phyloP scores from a whole-genome alignment of 2,113 vertebrate species.

The Siniperca chuatsi region DNA sequence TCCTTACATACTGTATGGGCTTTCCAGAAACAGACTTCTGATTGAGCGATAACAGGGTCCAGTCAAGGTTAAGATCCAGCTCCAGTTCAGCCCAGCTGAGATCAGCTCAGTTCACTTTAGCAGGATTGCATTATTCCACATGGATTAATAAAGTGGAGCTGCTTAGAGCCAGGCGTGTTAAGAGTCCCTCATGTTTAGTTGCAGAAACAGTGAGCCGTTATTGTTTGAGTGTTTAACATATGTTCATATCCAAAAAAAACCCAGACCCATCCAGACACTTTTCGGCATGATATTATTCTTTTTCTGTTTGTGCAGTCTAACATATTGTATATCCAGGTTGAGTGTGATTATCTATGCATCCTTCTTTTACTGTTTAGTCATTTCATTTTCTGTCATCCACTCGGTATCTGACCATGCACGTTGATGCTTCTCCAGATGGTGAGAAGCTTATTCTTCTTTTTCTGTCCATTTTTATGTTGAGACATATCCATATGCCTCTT shows the following conservation, averaged over 20 bases:
- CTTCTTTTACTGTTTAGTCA: constrained; percentile 5
- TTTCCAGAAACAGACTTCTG: constrained; percentile 24
- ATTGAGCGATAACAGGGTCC: constrained; percentile 14
- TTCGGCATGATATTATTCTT: not conserved
- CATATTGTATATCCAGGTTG: constrained; percentile 32
- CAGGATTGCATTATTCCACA: constrained; percentile 31
- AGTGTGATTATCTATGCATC: constrained; percentile 41
- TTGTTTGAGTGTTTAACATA: not conserved
- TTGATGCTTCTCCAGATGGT: constrained; percentile 10
- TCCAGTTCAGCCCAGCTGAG: constrained; percentile 21
- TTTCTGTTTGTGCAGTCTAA: constrained; percentile 29
- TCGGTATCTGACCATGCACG: constrained; percentile 16
- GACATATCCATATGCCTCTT: constrained; percentile 8
- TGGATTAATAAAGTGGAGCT: constrained; percentile 36
- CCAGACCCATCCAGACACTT: constrained; percentile 11
- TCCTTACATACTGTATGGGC: constrained; percentile 6
- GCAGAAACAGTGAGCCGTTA: constrained; percentile 16
- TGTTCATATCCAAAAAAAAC: constrained; percentile 29
- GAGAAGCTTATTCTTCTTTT: constrained; percentile 21
- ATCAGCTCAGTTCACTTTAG: constrained; percentile 22
- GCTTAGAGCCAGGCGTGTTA: not conserved
- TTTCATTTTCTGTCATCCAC: constrained; percentile 5
- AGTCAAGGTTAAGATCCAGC: constrained; percentile 34
- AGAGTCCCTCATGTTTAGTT: constrained; percentile 9
- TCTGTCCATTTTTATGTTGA: constrained; percentile 3